Percentiles rank a stretch among this genome's conserved stretches.
phyloP scores from a whole-genome alignment of 2,888 invertebrate species.

The Theristus sp. region DNA sequence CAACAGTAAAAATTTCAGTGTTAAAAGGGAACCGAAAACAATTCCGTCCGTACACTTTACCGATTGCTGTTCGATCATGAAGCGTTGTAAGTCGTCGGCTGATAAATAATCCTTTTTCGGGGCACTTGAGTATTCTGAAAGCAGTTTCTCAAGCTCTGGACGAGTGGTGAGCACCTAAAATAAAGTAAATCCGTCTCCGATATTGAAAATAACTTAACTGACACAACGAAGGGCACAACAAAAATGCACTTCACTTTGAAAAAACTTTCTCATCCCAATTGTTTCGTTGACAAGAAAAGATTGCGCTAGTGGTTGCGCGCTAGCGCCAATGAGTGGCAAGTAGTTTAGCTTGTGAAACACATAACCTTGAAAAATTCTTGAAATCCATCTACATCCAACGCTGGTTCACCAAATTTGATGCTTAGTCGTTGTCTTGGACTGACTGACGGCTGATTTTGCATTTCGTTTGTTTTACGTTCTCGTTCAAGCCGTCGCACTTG shows the following conservation, averaged over 20 bases:
- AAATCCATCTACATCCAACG: neutral
- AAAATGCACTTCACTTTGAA: too few relatives aligned
- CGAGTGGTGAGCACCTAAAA: neutral
- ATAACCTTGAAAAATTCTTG: neutral
- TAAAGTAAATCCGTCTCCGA: neutral
- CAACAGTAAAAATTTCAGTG: too few relatives aligned
- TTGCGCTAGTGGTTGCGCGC: too few relatives aligned
- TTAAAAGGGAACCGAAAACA: too few relatives aligned
- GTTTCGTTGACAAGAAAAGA: too few relatives aligned
- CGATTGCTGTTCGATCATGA: neutral
- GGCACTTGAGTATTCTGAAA: neutral
- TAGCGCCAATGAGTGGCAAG: too few relatives aligned
- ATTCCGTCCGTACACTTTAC: too few relatives aligned
- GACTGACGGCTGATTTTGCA: too few relatives aligned
- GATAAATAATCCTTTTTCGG: neutral
- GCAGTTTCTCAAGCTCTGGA: neutral
- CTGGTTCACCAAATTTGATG: neutral
- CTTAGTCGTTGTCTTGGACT: neutral
- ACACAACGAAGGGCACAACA: too few relatives aligned
- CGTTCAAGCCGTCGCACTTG: neutral
- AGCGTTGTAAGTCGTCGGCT: neutral
- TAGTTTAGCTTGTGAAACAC: too few relatives aligned
- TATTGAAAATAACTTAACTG: neutral
- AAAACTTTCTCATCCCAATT: too few relatives aligned
- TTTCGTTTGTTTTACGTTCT: too few relatives aligned